Base-by-base conservation (phyloP, 2,888 invertebrate species). In the Philonicus albiceps region DNA sequence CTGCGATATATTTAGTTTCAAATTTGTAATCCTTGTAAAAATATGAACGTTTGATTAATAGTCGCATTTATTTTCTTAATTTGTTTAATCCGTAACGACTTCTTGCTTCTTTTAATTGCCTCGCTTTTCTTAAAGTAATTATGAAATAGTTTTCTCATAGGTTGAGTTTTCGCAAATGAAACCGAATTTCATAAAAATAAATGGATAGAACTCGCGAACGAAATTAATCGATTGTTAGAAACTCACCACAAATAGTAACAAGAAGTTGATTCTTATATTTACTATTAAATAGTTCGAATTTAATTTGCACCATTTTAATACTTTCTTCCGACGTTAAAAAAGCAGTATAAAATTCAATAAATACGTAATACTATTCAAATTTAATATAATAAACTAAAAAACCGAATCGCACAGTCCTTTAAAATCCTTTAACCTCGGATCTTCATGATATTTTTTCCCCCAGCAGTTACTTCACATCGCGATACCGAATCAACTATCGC, bases 241-340 rank as follows among this genome's bases (percentile, higher is more conserved):
- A 49, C 81, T 83, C 74, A 85, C 85, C 85, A 30, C 73, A 74
- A 13, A 85, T 16, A 74, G 85, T 73, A n/a, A 49, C 85, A 31
- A 85, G 30, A 27, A 85, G 16, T 85, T 85, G 85, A 85, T 85
- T 27, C 74, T 19, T 73, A 49, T 37, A 74, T 73, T 74, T 73
- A 49, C 16, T 40, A 16, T 27, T 73, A 74, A 49, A 85, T 30
- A 85, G 13, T 16, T 74, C 49, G 1, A 6, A 31, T n/a, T 27
- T 13, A 31, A 49, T 53, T 40, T 85, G 31, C 43, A 34, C 81
- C 81, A 83, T 83, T 13, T 83, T 55, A 22, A 22, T 78, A 22
- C 19, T 53, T 80, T 27, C 7, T 31, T 53, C 2, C 55, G 53
- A 37, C 19, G 16, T 13, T 34, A 2, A 8, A 40, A 1, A 22